Evolutionary conservation across 2,888 invertebrate species (phyloP).

Genomic region (Alloscopus bannaensis): DNA sequence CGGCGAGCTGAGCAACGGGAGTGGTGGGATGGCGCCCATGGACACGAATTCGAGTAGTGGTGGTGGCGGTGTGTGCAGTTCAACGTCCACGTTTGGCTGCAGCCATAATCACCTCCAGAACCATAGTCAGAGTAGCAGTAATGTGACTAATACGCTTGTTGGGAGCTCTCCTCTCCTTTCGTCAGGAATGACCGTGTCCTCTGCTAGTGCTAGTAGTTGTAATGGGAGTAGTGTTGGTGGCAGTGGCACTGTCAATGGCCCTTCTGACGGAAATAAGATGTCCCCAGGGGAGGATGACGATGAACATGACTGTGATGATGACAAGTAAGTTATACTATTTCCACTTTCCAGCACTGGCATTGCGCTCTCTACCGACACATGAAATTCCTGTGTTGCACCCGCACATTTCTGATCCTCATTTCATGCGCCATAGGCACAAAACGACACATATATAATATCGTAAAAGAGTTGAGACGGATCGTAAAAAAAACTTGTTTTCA

Average conservation of each 20-base stretch:
- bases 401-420: background rate
- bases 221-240: constrained; percentile 35
- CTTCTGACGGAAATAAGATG: constrained; percentile 66
- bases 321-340: constrained; percentile 66
- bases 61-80: constrained; percentile 30
- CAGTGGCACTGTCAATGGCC: constrained; percentile 43
- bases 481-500: constrained; percentile 48
- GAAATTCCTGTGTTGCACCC: background rate
- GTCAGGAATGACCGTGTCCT: constrained; percentile 37
- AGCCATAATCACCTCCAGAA: constrained; percentile 44
- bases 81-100: constrained; percentile 20
- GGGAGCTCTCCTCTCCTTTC: constrained; percentile 45
- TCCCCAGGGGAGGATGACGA: constrained; percentile 73
- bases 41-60: constrained; percentile 16
- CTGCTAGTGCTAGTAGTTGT: constrained; percentile 44
- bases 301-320: constrained; percentile 74
- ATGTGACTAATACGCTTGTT: constrained; percentile 60
- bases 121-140: constrained; percentile 22
- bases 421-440: background rate
- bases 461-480: no score
- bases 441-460: background rate
- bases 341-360: background rate
- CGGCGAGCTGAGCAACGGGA: constrained; percentile 47
- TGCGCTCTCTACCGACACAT: background rate
- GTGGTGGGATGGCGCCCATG: constrained; percentile 44